phyloP scores from a whole-genome alignment of 2,888 invertebrate species.

The Chalcosyrphus nemorum region DNA sequence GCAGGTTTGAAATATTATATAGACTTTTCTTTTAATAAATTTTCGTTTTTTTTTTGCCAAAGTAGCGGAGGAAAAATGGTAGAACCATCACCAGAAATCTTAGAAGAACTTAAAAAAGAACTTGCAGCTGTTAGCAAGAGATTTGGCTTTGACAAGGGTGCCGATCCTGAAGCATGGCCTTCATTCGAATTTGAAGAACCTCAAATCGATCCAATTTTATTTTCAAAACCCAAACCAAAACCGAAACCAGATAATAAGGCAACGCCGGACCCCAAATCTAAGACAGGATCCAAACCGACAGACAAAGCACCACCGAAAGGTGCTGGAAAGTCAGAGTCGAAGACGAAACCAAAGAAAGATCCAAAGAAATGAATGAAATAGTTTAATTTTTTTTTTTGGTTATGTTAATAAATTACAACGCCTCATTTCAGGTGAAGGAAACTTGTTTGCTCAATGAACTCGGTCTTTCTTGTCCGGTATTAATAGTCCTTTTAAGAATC shows the following conservation, averaged over 20 bases:
- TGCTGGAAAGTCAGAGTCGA: no score
- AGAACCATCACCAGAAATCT: conserved; percentile 23
- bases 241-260: no score
- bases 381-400: background rate
- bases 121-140: background rate
- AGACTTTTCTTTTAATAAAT: background rate
- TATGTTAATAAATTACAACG: no score
- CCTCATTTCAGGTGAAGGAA: no score
- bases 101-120: background rate
- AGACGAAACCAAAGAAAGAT: background rate
- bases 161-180: conserved; percentile 14
- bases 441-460: no score
- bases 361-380: background rate
- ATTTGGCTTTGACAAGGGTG: background rate
- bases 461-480: no score
- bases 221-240: no score
- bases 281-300: no score
- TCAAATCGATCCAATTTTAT: conserved; percentile 20
- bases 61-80: conserved; percentile 24
- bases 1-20: background rate
- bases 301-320: no score
- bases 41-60: background rate
- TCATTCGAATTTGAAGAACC: conserved; percentile 8
- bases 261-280: no score
- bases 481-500: no score